Evolutionary conservation across 2,113 vertebrate genomes (phyloP), one percentile per base, ranked within the genome.

Genomic region (Perccottus glenii): DNA sequence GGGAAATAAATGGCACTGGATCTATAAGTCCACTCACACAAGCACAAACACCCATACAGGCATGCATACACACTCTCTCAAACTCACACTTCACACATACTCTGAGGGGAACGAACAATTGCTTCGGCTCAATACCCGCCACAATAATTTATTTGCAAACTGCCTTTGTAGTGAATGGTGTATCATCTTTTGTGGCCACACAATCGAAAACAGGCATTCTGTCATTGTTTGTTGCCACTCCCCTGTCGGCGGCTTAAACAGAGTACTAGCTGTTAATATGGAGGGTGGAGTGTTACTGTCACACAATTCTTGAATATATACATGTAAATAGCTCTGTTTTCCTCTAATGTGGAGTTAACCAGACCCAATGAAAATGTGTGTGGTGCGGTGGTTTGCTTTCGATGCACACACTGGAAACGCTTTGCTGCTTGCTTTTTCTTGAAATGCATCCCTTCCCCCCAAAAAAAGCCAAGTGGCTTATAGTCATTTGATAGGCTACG

Each of bases 1-100:
- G 79, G 83, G 78, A 92, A 91, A 90, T 92, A 90, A 92, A 91
- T 84, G 82, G 78, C 77, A 78, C 80, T 83, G 88, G 89, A 92
- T 92, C 90, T 83, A 91, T 91, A 91, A 80, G 85, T 79, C 82
- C 78, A 74, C 84, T 82, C 82, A 63, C 74, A 56, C 48, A 5
- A 48, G 27, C 77, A 69, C 83, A 81, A 73, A 78, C 77, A 78
- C 81, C 53, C 61, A 78, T 14, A 71, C 64, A 76, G 52, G 19
- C 50, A 38, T 6, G 0, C 57, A n/a, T 6, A 49, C 33, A 75
- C 70, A 11, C 27, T 57, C 4, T 46, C n/a, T 14, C 15, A 55
- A 53, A 67, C 50, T 51, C 67, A 38, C 55, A 51, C 36, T 55
- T 47, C 59, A 56, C 52, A 55, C 72, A 44, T 61, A 56, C 70